phyloP scores from a whole-genome alignment of 2,113 vertebrate species.

The Telmatochromis brichardi region DNA sequence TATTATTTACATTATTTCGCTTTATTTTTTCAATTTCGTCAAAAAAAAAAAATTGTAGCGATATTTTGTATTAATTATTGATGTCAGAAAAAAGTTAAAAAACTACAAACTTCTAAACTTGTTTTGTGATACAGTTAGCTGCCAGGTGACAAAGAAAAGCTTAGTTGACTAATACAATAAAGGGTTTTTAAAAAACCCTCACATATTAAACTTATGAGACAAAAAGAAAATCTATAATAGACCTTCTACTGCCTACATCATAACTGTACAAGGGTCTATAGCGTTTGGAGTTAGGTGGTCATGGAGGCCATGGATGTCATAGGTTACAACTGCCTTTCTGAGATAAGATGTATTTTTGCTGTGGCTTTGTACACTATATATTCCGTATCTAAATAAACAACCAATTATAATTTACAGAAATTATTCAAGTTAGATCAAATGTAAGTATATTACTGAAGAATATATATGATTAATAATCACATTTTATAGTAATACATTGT shows the following conservation, averaged over 20 bases:
- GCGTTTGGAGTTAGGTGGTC: background rate
- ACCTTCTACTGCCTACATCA: background rate
- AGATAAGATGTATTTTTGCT: background rate
- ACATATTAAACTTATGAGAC: background rate
- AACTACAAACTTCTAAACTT: background rate
- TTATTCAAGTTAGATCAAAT: background rate
- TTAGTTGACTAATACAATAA: background rate
- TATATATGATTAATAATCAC: background rate
- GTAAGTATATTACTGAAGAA: background rate
- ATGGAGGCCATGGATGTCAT: background rate
- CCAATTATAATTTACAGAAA: background rate
- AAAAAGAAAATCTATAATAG: background rate
- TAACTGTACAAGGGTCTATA: background rate
- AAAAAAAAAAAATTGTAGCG: background rate
- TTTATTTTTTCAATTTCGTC: background rate
- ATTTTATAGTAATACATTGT: background rate
- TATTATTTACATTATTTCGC: background rate
- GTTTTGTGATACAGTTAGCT: background rate
- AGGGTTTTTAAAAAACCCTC: background rate
- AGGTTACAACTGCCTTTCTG: background rate
- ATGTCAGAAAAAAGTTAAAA: background rate
- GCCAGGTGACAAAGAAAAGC: background rate
- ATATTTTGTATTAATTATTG: background rate
- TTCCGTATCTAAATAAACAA: background rate
- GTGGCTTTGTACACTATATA: background rate